Conservation (phyloP, 2,113 vertebrate species). For the Apteryx mantelli region DNA sequence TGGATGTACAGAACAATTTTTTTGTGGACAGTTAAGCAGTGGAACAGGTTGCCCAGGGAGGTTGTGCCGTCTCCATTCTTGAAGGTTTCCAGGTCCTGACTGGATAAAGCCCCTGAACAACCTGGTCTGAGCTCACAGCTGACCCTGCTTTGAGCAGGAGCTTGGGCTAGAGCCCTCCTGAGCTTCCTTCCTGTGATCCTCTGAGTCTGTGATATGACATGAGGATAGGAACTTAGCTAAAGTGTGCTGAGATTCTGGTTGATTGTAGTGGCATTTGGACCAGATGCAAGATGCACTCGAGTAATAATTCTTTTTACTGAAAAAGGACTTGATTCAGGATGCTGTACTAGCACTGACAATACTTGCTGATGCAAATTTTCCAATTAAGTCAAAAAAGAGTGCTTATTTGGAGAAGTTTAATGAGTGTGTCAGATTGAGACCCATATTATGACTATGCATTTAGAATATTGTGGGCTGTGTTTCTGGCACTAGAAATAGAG, state of each 20-base stretch:
- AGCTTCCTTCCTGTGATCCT: not conserved
- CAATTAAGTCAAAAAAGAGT: not conserved
- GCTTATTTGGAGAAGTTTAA: not conserved
- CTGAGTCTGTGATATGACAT: not conserved
- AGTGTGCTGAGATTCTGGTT: not conserved
- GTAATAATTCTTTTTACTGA: not conserved
- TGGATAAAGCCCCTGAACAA: not conserved
- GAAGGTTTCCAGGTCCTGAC: too few relatives aligned
- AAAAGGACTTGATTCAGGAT: not conserved
- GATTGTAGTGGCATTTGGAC: not conserved
- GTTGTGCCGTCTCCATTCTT: not conserved
- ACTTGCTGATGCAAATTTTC: not conserved
- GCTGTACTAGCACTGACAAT: not conserved
- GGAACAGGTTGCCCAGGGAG: not conserved
- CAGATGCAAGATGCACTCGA: not conserved
- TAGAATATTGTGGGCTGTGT: not conserved
- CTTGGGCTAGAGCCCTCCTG: not conserved
- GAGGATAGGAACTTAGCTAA: not conserved
- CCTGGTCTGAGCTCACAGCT: not conserved
- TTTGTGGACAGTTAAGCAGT: not conserved
- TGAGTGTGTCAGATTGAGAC: not conserved
- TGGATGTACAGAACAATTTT: not conserved
- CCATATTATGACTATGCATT: not conserved
- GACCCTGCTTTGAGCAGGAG: not conserved
- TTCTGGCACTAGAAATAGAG: not conserved